Evolutionary conservation across 2,888 invertebrate species (phyloP).

Genomic region (Achlya flavicornis): DNA sequence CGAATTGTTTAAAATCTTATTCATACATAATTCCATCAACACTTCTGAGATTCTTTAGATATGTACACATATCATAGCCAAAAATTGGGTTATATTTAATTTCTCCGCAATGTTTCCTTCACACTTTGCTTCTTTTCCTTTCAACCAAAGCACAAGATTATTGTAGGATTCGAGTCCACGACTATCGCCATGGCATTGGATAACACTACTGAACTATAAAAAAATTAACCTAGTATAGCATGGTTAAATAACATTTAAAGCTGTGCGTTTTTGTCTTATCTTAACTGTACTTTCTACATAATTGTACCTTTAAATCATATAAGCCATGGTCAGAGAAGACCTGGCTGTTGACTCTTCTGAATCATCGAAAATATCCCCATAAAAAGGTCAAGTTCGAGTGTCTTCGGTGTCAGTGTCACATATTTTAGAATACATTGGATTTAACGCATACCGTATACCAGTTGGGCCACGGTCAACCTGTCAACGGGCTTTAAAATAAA

Average conservation of each 20-base stretch:
- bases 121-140: too few species aligned
- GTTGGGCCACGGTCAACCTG: conserved; percentile 2
- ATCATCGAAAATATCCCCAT: neutral
- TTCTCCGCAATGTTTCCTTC: too few species aligned
- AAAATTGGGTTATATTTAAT: neutral
- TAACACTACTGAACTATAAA: too few species aligned
- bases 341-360: neutral
- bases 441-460: conserved; percentile 6
- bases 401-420: conserved; percentile 5
- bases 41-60: neutral
- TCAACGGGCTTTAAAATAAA: conserved; percentile 6
- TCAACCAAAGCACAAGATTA: too few species aligned
- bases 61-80: neutral
- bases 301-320: neutral
- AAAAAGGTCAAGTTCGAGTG: conserved; percentile 6
- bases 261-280: too few species aligned
- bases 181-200: too few species aligned
- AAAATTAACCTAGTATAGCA: too few species aligned
- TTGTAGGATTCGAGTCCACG: too few species aligned
- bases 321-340: neutral
- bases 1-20: neutral
- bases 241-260: too few species aligned
- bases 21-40: neutral
- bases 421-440: conserved; percentile 3
- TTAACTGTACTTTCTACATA: too few species aligned